Conservation (phyloP, 2,888 invertebrate species). For the Megaustenia siamemsis region DNA sequence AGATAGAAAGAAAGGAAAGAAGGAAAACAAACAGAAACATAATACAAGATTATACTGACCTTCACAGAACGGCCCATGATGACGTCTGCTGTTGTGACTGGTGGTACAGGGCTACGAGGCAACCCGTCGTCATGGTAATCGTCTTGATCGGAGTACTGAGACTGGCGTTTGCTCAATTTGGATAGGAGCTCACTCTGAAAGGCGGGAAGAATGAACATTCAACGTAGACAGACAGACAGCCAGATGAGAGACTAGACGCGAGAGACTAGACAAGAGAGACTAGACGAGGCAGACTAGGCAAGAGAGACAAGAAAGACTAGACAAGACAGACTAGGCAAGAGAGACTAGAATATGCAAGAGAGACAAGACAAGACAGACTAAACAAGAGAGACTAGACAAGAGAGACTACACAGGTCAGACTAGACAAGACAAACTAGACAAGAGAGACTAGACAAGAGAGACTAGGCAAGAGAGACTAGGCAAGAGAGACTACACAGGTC, state of each 20-base stretch:
- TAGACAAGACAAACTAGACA: too few species aligned
- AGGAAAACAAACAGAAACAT: not conserved
- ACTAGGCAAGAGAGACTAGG: too few species aligned
- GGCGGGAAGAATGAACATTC: not conserved
- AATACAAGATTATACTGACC: constrained; percentile 46
- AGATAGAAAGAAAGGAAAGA: not conserved
- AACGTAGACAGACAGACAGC: not conserved
- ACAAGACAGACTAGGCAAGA: too few species aligned
- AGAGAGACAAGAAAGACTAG: too few species aligned
- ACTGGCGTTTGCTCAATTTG: constrained; percentile 68
- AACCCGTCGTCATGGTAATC: constrained; percentile 70
- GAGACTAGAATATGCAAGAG: not conserved
- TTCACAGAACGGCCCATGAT: constrained; percentile 60
- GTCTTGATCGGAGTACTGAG: constrained; percentile 67
- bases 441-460: too few species aligned
- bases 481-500: too few species aligned
- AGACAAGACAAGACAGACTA: too few species aligned
- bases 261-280: not conserved
- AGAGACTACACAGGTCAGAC: too few species aligned
- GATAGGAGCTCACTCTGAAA: constrained; percentile 70
- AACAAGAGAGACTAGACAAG: too few species aligned
- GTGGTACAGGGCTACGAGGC: constrained; percentile 61
- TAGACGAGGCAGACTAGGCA: too few species aligned
- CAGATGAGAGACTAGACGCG: not conserved
- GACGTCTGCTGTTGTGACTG: constrained; percentile 59